These are phyloP conservation scores for Aegotheles bennettii DNA, from an alignment of 2,113 vertebrate species.

Conservation along the genomic window DNA sequence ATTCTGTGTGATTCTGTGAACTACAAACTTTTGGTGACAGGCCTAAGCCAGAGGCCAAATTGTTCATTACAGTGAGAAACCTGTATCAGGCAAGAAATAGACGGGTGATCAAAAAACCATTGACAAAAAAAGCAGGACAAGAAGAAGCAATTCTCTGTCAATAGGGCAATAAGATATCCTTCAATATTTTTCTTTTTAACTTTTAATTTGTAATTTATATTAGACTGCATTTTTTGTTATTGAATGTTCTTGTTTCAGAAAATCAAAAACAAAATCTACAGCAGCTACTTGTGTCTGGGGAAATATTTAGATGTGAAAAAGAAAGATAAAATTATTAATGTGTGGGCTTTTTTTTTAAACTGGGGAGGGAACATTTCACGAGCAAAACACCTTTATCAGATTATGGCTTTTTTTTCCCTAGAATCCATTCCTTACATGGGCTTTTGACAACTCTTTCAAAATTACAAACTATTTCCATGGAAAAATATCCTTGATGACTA, in stretches of 20 bases:
- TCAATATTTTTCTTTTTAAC: not conserved
- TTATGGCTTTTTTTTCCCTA: not conserved
- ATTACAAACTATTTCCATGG: not conserved
- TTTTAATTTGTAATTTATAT: not conserved
- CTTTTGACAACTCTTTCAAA: not conserved
- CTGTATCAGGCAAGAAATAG: not conserved
- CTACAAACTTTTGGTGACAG: not conserved
- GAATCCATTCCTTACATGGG: not conserved
- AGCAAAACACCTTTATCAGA: not conserved
- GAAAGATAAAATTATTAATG: not conserved
- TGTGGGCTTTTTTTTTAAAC: not conserved
- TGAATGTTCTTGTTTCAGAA: not conserved
- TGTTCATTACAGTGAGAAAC: not conserved
- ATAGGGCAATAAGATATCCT: not conserved
- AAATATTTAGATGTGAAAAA: not conserved
- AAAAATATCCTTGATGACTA: not conserved
- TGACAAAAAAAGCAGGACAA: not conserved
- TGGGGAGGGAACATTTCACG: not conserved
- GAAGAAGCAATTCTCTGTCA: not conserved
- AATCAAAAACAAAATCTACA: not conserved
- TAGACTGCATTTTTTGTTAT: not conserved
- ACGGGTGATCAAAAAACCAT: not conserved
- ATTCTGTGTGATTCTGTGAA: no score
- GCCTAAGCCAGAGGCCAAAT: not conserved
- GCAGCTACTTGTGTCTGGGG: not conserved